These are phyloP conservation scores for Agonopterix arenella DNA, from an alignment of 2,888 invertebrate species.

Conservation along the genomic window DNA sequence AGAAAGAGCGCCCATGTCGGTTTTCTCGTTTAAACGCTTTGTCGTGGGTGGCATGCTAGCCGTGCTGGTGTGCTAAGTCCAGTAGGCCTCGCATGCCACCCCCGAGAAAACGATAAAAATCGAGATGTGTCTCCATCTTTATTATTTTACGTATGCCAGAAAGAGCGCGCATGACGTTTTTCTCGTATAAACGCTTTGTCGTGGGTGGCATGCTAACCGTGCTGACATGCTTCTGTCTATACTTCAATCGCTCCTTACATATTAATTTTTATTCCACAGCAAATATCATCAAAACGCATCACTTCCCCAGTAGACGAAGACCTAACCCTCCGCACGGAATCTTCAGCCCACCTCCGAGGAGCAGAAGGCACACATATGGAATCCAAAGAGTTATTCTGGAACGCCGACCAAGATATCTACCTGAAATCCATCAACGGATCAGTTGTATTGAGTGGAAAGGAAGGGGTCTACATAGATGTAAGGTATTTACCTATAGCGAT, in stretches of 20 bases:
- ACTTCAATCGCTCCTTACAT: background rate
- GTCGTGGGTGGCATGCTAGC: no score
- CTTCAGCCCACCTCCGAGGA: constrained; percentile 82
- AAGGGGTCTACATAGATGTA: constrained; percentile 84
- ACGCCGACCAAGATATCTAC: constrained; percentile 87
- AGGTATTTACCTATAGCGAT: constrained; percentile 82
- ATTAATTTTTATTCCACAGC: constrained; percentile 29
- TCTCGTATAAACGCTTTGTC: no score
- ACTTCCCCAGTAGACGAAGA: constrained; percentile 84
- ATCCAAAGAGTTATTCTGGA: constrained; percentile 82
- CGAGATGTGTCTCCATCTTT: no score
- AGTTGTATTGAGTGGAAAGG: constrained; percentile 81
- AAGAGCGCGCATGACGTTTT: no score
- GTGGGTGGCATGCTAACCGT: no score
- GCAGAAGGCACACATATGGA: constrained; percentile 88
- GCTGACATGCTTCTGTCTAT: no score
- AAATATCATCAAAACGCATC: constrained; percentile 83
- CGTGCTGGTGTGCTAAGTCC: no score
- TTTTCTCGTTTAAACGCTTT: no score
- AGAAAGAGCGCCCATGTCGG: no score
- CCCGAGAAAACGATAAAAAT: no score
- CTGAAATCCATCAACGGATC: constrained; percentile 87
- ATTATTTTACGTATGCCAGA: no score
- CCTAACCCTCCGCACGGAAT: constrained; percentile 81
- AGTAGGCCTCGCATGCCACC: no score